phyloP scores from a whole-genome alignment of 2,113 vertebrate species.

The Pantherophis guttatus region DNA sequence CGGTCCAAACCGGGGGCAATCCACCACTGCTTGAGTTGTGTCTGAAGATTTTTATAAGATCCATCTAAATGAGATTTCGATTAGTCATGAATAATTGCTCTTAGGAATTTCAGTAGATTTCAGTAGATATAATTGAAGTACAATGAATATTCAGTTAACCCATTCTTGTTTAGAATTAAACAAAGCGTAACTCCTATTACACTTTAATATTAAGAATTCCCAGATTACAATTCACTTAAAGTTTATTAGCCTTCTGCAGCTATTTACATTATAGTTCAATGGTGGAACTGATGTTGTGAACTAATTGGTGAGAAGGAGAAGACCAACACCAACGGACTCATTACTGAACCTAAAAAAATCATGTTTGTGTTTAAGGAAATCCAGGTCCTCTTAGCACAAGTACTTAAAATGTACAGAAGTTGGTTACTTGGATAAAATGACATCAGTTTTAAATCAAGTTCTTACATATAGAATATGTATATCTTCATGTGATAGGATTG shows the following conservation, averaged over 20 bases:
- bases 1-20: no score
- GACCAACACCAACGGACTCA: neutral
- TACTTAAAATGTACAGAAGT: neutral
- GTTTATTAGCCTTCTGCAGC: neutral
- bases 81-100: neutral
- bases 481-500: neutral
- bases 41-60: neutral
- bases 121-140: neutral
- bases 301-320: neutral
- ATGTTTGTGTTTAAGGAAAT: neutral
- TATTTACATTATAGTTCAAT: neutral
- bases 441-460: neutral
- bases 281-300: neutral
- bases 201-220: neutral
- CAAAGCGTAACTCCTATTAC: neutral
- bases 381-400: neutral
- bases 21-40: neutral
- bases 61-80: neutral
- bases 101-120: neutral
- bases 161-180: neutral
- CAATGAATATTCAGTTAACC: neutral
- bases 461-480: neutral
- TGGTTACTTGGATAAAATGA: neutral
- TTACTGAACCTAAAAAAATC: neutral
- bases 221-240: neutral